Evolutionary conservation across 2,113 vertebrate genomes (phyloP).

Genomic region (Riparia riparia): DNA sequence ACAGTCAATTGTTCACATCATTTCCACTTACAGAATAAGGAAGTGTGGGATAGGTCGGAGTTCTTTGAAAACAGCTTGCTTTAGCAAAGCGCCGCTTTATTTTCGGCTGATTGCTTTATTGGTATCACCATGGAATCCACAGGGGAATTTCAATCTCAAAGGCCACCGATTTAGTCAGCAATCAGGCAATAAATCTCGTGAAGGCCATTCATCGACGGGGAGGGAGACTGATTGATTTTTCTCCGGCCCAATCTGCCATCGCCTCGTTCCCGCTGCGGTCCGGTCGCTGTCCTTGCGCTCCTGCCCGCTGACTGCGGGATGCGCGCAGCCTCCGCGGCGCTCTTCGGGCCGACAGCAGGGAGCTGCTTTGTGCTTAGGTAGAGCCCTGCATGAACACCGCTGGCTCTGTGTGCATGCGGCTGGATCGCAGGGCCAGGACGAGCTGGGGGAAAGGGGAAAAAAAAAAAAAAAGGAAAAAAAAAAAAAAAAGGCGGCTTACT

Average conservation of each 20-base stretch:
- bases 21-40: not conserved
- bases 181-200: not conserved
- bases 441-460: not conserved
- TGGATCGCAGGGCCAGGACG: not conserved
- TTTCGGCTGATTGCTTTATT: not conserved
- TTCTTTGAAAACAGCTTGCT: not conserved
- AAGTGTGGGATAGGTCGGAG: not conserved
- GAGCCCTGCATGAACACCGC: not conserved
- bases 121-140: not conserved
- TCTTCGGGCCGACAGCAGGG: not conserved
- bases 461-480: not conserved
- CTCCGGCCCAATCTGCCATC: not conserved
- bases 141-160: not conserved
- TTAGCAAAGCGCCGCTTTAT: not conserved
- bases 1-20: not conserved
- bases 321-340: fast-evolving
- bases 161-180: not conserved
- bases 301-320: no score
- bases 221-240: not conserved
- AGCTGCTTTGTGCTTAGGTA: not conserved
- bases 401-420: not conserved
- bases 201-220: not conserved
- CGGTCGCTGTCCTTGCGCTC: no score
- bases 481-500: not conserved
- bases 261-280: no score